Percentiles rank a stretch among this genome's conserved stretches.
Conservation (phyloP, 1,140 invertebrate species). For the Palaemon carinicauda region DNA sequence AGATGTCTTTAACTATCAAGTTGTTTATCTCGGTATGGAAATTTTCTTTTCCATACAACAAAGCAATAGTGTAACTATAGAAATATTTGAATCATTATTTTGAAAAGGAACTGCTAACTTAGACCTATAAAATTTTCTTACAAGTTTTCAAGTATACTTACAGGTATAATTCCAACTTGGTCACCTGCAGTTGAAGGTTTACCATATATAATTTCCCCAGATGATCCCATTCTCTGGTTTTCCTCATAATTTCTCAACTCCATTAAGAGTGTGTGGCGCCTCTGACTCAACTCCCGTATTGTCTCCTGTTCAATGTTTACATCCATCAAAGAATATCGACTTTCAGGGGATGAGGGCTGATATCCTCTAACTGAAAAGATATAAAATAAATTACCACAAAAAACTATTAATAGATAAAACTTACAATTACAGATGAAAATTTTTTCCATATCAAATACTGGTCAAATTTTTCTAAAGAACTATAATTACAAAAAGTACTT, state of each 20-base stretch:
- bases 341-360: constrained; percentile 65
- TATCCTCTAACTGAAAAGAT: constrained; percentile 78
- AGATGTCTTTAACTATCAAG: too few species aligned
- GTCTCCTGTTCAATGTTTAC: constrained; percentile 77
- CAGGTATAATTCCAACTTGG: constrained; percentile 73
- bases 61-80: too few species aligned
- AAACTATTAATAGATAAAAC: too few species aligned
- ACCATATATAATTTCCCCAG: constrained; percentile 61
- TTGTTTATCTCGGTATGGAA: too few species aligned
- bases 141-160: constrained; percentile 63
- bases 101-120: too few species aligned
- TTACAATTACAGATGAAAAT: neutral
- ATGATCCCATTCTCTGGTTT: constrained; percentile 60
- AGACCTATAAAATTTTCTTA: too few species aligned
- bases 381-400: neutral
- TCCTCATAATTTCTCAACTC: constrained; percentile 85
- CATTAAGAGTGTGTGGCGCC: constrained; percentile 82
- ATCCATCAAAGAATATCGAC: constrained; percentile 67
- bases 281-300: constrained; percentile 80
- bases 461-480: too few species aligned
- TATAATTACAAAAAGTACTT: too few species aligned
- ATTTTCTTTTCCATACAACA: too few species aligned
- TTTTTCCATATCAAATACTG: too few species aligned
- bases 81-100: too few species aligned
- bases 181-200: constrained; percentile 59